Percentiles rank a stretch among this genome's conserved stretches.
Conservation (phyloP, 2,888 invertebrate species). For the Conus canariensis region DNA sequence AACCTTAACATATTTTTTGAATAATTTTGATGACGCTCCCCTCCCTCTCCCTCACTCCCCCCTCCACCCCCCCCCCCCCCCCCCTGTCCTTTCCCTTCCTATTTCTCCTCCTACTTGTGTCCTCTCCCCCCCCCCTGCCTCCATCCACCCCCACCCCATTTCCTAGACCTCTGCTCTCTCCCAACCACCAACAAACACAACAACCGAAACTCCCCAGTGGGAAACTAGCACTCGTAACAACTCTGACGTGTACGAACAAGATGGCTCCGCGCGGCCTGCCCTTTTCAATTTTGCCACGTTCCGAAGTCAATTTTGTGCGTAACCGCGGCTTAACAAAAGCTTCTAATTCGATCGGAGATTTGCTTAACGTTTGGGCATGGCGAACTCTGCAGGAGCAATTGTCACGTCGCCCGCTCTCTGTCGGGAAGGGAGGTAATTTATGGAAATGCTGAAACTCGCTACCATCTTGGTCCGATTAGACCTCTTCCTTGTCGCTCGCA, state of each 20-base stretch:
- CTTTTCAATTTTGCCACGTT: not conserved
- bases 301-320: conserved; percentile 24
- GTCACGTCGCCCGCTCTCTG: not conserved
- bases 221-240: not conserved
- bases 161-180: not conserved
- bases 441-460: conserved; percentile 28
- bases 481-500: not conserved
- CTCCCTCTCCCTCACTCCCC: too few relatives aligned
- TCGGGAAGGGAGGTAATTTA: not conserved
- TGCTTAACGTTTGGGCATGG: conserved; percentile 13
- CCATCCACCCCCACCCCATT: not conserved
- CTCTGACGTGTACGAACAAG: too few relatives aligned
- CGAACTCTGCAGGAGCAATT: not conserved
- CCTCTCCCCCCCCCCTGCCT: not conserved
- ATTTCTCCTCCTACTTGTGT: too few relatives aligned
- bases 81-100: too few relatives aligned
- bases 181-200: too few relatives aligned
- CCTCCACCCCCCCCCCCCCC: too few relatives aligned
- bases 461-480: conserved; percentile 14
- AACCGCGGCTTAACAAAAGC: conserved; percentile 26
- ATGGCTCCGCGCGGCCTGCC: not conserved
- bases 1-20: too few relatives aligned
- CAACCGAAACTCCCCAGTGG: not conserved
- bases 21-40: too few relatives aligned
- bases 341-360: conserved; percentile 30